These are phyloP conservation scores for Agelas oroides DNA, from an alignment of 37 sponge, comb jelly and placozoan species.

Conservation along the genomic window DNA sequence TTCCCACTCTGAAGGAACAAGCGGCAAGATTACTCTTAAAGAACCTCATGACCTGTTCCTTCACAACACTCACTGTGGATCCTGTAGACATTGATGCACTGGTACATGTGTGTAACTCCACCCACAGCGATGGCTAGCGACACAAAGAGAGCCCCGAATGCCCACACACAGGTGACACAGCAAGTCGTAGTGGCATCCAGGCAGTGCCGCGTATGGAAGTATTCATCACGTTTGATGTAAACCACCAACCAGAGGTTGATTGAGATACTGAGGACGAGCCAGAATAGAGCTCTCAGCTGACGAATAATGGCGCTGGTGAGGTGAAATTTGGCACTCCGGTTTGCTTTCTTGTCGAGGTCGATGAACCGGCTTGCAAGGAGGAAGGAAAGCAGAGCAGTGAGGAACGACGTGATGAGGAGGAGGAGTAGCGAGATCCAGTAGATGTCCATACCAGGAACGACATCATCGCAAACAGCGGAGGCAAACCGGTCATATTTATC, in stretches of 20 bases:
- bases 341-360: constrained; percentile 17
- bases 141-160: constrained; percentile 44
- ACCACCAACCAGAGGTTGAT: constrained; percentile 41
- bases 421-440: constrained; percentile 57
- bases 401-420: constrained; percentile 28
- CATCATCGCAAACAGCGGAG: constrained; percentile 50
- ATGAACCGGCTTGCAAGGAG: constrained; percentile 51
- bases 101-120: constrained; percentile 42
- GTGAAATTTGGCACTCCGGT: constrained; percentile 17
- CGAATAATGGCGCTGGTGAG: constrained; percentile 21
- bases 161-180: constrained; percentile 53
- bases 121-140: constrained; percentile 22
- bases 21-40: no score
- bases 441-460: constrained; percentile 71
- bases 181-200: constrained; percentile 1
- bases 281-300: constrained; percentile 18
- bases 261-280: constrained; percentile 27
- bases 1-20: not conserved
- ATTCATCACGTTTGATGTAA: constrained; percentile 3
- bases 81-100: constrained; percentile 58
- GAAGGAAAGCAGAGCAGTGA: constrained; percentile 37
- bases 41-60: no score
- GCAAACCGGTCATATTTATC: constrained; percentile 28
- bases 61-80: constrained; percentile 47
- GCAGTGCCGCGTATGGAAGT: constrained; percentile 29